Base-by-base conservation (phyloP, 2,113 vertebrate species). In the Thryonomys swinderianus region DNA sequence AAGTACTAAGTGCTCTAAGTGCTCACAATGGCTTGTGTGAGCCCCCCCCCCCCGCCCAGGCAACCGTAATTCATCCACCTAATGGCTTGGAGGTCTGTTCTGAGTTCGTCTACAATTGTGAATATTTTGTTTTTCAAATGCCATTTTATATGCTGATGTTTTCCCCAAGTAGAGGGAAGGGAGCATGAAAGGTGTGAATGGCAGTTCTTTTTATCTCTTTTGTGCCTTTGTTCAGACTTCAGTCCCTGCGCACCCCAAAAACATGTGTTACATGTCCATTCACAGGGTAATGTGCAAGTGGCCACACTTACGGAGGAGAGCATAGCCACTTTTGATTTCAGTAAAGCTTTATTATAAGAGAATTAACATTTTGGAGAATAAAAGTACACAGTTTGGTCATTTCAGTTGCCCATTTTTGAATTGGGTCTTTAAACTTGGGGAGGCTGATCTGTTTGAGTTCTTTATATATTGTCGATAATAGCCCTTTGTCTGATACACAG, bases 81-180 rank as follows among this genome's bases (percentile, higher is more conserved):
- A 90, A 86, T 59, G 85, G 30, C 85, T 94, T 90, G 74, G 86
- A 85, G 82, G 73, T 16, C 59, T 86, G 3, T 71, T 82, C 88
- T 76, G 37, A 79, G 34, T 92, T 88, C 84, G 93, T 96, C 94
- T 79, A 51, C 90, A 92, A 88, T 85, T 92, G 61, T 13, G 61
- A 95, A 88, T 51, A 85, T 66, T 96, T 84, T 91, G 93, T 96
- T 90, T 92, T 80, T 95, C 90, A 91, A 95, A 95, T 89, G 83
- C 69, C 67, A 92, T 89, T 95, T 94, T 80, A 81, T 89, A 80
- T 57, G 53, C 84, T 89, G 83, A 89, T 90, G n/a, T 90, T 91
- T 79, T 69, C 55, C 37, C 64, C 27, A 66, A 27, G 32, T 21
- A 92, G 37, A 92, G 21, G 51, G 0, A 85, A 96, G 86, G 45